phyloP scores from a whole-genome alignment of 2,797 vertebrate species.

The Pantherophis vulpinus region DNA sequence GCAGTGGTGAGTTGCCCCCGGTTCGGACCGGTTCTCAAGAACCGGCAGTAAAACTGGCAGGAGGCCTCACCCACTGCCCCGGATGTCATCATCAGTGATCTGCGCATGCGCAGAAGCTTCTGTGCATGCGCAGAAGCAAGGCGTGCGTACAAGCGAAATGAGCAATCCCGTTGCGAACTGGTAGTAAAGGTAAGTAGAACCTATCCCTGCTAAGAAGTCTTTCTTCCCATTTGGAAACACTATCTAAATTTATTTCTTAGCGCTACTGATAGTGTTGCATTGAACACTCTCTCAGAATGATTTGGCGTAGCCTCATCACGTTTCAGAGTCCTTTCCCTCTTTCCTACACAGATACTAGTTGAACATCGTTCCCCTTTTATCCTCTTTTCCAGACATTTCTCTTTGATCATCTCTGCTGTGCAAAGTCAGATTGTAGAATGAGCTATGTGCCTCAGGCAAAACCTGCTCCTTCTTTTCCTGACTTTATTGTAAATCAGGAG shows the following conservation, averaged over 20 bases:
- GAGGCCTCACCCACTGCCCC: too few species aligned
- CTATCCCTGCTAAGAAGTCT: background rate
- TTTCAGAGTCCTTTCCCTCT: background rate
- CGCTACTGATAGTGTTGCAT: rapidly evolving
- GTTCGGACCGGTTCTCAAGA: too few species aligned
- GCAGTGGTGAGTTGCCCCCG: too few species aligned
- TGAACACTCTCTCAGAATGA: background rate
- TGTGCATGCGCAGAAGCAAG: too few species aligned
- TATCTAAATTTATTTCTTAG: background rate
- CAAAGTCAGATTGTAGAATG: background rate
- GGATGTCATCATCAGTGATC: too few species aligned
- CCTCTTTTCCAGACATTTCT: background rate
- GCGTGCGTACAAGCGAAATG: rapidly evolving
- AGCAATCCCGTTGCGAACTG: too few species aligned
- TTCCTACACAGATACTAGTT: background rate
- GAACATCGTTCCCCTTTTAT: background rate
- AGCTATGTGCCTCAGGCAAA: background rate
- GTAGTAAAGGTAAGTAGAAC: too few species aligned
- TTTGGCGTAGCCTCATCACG: background rate
- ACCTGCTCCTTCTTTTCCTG: background rate
- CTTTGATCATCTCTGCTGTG: background rate
- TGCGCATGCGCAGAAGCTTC: too few species aligned
- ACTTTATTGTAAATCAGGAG: background rate
- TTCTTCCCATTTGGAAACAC: background rate
- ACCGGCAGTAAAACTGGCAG: too few species aligned